Evolutionary conservation across 2,797 vertebrate species (phyloP).

Genomic region (Sebastes matsubarae): DNA sequence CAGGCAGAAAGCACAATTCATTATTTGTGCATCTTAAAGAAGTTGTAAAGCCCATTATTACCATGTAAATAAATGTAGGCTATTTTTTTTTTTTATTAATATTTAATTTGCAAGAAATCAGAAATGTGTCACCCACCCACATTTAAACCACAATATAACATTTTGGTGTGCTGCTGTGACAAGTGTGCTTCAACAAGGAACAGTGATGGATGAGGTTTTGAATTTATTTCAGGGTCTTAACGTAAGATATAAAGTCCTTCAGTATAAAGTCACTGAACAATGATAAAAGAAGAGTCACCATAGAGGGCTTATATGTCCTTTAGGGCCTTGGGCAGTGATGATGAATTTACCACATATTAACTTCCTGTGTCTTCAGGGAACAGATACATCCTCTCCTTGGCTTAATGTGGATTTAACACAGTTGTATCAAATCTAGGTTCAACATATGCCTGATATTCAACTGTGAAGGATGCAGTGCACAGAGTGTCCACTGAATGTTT

Average conservation of each 20-base stretch:
- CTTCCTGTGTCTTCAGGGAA: neutral
- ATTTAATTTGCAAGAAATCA: neutral
- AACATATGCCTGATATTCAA: neutral
- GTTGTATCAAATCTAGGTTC: neutral
- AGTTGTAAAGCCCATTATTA: neutral
- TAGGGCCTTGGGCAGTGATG: no score
- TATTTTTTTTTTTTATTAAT: neutral
- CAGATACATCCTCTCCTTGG: neutral
- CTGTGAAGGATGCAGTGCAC: neutral
- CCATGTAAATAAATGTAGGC: no score
- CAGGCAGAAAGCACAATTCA: neutral
- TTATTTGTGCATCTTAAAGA: neutral
- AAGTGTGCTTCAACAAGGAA: neutral
- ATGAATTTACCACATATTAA: neutral
- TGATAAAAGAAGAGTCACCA: neutral
- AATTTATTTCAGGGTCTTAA: slow-evolving; percentile 46
- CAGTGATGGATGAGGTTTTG: neutral
- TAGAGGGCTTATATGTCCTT: neutral
- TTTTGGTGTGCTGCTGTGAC: neutral
- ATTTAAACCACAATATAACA: neutral
- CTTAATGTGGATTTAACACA: neutral
- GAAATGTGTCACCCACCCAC: neutral
- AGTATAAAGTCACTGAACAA: neutral
- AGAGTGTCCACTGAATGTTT: neutral
- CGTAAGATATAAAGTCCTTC: neutral